phyloP scores from a whole-genome alignment of 2,797 vertebrate genomes.

The Sebastes goodei region DNA sequence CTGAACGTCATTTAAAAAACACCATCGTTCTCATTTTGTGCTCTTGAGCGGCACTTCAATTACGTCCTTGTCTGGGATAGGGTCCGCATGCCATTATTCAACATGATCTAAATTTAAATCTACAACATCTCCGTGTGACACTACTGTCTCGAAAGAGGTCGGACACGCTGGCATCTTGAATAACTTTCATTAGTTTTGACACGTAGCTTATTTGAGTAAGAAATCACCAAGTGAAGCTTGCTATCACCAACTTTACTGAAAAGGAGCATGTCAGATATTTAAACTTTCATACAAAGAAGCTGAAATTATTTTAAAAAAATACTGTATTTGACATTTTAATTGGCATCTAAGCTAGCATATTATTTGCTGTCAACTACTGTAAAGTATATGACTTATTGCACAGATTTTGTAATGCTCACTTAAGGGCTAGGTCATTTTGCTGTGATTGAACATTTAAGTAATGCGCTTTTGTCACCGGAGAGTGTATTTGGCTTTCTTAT shows the following conservation, averaged over 20 bases:
- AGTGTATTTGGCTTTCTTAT: constrained; percentile 42
- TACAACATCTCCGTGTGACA: constrained; percentile 48
- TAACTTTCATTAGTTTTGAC: constrained; percentile 62
- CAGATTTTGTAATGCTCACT: constrained; percentile 52
- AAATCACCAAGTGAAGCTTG: constrained; percentile 30
- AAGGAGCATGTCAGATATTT: constrained; percentile 24
- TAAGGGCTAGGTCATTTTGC: constrained; percentile 49
- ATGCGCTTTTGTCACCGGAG: constrained; percentile 48
- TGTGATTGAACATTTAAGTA: constrained; percentile 66
- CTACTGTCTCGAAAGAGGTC: constrained; percentile 45
- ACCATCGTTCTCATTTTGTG: not conserved
- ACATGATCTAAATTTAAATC: constrained; percentile 74
- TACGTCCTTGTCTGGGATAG: constrained; percentile 41
- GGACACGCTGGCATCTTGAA: constrained; percentile 22
- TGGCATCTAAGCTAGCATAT: constrained; percentile 35
- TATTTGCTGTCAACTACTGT: constrained; percentile 45
- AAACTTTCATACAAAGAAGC: constrained; percentile 32
- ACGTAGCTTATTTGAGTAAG: constrained; percentile 45
- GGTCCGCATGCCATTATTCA: constrained; percentile 54
- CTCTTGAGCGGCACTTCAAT: constrained; percentile 67
- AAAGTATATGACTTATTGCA: constrained; percentile 53
- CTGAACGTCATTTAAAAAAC: constrained; percentile 38
- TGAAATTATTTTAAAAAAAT: not conserved
- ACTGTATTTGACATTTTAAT: constrained; percentile 43
- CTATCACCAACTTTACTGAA: constrained; percentile 33